A percentile compares a stretch with the other conserved stretches of the same genome.
phyloP scores from a whole-genome alignment of 2,113 vertebrate genomes.

The Propithecus coquereli region DNA sequence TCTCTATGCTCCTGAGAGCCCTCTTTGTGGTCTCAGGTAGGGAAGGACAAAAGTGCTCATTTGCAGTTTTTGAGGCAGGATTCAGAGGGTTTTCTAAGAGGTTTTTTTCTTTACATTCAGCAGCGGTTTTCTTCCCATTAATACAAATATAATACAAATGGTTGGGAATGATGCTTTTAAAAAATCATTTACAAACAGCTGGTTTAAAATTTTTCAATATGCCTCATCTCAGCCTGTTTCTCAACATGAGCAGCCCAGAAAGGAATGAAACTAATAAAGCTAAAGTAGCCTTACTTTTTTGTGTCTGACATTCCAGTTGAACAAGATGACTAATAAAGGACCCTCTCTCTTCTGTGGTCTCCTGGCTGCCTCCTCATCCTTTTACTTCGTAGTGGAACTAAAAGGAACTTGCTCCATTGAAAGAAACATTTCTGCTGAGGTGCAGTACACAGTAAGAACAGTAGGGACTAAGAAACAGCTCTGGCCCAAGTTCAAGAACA shows the following conservation, averaged over 20 bases:
- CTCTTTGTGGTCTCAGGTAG: not conserved
- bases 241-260: not conserved
- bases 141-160: slow-evolving; percentile 56
- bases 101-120: not conserved
- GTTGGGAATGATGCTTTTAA: slow-evolving; percentile 15
- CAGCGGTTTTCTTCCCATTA: slow-evolving; percentile 46
- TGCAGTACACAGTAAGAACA: not conserved
- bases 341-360: not conserved
- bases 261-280: slow-evolving; percentile 11
- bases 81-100: slow-evolving; percentile 42
- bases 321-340: slow-evolving; percentile 16
- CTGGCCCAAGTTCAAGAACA: slow-evolving; percentile 61
- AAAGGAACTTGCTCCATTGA: slow-evolving; percentile 10
- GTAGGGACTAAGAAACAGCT: slow-evolving; percentile 10
- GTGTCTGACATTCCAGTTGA: not conserved
- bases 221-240: slow-evolving; percentile 28
- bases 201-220: slow-evolving; percentile 38
- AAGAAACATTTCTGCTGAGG: slow-evolving; percentile 36
- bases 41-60: not conserved
- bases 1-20: not conserved
- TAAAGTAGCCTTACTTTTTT: not conserved
- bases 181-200: slow-evolving; percentile 43
- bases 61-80: not conserved
- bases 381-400: not conserved
- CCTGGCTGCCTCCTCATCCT: not conserved